Percentiles rank a stretch among this genome's conserved stretches.
These are phyloP conservation scores for Enteromius anoplus DNA, from an alignment of 2,797 vertebrate species.

Conservation along the genomic window DNA sequence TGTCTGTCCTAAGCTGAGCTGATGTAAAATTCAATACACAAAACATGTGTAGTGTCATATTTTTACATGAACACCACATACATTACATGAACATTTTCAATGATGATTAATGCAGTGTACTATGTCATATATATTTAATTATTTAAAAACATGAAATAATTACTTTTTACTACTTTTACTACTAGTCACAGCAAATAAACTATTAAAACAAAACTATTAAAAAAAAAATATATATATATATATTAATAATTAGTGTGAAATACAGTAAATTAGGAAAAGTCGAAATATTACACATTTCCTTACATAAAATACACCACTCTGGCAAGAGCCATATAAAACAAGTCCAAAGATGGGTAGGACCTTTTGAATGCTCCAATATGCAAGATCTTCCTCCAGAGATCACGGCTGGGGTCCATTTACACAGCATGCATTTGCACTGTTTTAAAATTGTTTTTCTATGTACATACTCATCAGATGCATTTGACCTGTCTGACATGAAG, in stretches of 20 bases:
- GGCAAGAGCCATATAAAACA: not conserved
- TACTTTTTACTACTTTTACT: too few species aligned
- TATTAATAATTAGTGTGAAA: too few species aligned
- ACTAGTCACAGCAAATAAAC: too few species aligned
- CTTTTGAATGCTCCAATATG: not conserved
- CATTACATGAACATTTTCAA: not conserved
- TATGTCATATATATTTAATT: too few species aligned
- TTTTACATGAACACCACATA: not conserved
- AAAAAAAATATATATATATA: too few species aligned
- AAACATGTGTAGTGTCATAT: not conserved
- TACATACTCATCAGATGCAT: not conserved
- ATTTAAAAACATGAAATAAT: too few species aligned
- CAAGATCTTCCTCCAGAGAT: not conserved
- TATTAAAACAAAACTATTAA: too few species aligned
- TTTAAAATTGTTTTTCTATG: not conserved
- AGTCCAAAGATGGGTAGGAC: not conserved
- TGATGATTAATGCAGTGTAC: not conserved
- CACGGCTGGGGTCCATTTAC: too few species aligned
- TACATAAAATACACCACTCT: not conserved
- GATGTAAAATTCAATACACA: not conserved
- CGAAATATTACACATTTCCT: not conserved
- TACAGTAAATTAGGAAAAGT: not conserved
- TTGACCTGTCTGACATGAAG: constrained; percentile 5
- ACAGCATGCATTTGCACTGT: not conserved
- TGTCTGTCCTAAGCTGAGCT: not conserved